These are phyloP conservation scores for Heliocidaris erythrogramma DNA, from an alignment of 35 echinoderm and acorn worm genomes.

Conservation along the genomic window DNA sequence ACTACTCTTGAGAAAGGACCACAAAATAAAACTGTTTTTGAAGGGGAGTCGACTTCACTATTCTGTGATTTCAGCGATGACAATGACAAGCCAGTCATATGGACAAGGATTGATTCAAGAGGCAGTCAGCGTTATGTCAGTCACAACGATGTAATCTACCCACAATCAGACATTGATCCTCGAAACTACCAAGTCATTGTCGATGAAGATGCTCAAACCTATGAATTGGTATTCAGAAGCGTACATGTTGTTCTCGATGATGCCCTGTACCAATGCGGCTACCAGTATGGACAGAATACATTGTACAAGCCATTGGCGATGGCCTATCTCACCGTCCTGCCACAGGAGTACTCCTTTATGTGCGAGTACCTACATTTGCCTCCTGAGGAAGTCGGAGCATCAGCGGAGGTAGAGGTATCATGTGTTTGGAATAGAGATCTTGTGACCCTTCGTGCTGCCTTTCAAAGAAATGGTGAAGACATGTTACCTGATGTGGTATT, in stretches of 20 bases:
- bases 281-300: not conserved
- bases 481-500: not conserved
- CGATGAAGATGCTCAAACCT: slow-evolving; percentile 20
- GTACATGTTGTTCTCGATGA: not conserved
- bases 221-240: not conserved
- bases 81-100: slow-evolving; percentile 4
- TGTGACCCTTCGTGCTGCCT: not conserved
- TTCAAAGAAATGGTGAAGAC: not conserved
- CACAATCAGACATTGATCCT: not conserved
- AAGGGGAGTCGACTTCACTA: slow-evolving; percentile 11
- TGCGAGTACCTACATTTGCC: slow-evolving; percentile 15
- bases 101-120: not conserved
- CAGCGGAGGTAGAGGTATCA: not conserved
- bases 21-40: slow-evolving; percentile 17
- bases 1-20: not conserved
- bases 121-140: not conserved
- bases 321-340: not conserved
- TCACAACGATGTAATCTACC: not conserved
- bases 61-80: slow-evolving; percentile 35
- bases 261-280: slow-evolving; percentile 12
- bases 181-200: not conserved
- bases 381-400: not conserved
- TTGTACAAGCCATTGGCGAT: not conserved
- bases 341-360: not conserved
- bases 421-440: not conserved